phyloP scores from a whole-genome alignment of 1,140 invertebrate species.

The Bombus fervidus region DNA sequence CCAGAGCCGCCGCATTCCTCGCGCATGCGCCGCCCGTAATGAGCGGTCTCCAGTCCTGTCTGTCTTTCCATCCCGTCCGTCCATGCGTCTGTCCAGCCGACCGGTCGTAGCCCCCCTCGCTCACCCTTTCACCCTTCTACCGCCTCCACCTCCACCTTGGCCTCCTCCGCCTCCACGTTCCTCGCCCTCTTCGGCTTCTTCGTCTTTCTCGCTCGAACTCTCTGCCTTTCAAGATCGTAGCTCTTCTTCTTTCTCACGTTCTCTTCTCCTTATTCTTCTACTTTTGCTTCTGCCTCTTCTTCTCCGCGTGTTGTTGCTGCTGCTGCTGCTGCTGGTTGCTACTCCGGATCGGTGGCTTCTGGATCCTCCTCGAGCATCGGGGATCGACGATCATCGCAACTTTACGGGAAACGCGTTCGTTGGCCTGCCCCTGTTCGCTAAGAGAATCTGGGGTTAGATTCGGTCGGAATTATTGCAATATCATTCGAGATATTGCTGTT shows the following conservation, averaged over 20 bases:
- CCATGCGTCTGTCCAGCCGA: constrained; percentile 65
- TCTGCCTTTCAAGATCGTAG: background rate
- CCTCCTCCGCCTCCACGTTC: background rate
- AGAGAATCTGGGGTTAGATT: background rate
- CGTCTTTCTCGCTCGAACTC: background rate
- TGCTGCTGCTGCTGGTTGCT: background rate
- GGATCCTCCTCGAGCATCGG: constrained; percentile 18
- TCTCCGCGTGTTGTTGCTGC: background rate
- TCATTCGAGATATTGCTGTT: no score
- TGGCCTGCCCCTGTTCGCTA: background rate
- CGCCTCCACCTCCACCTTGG: constrained; percentile 27
- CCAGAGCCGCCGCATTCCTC: constrained; percentile 77
- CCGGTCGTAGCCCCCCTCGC: constrained; percentile 58
- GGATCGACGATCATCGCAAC: constrained; percentile 16
- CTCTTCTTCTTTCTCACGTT: background rate
- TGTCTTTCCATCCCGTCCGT: constrained; percentile 73
- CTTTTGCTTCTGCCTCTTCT: background rate
- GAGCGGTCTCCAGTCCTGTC: constrained; percentile 79
- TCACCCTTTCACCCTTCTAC: constrained; percentile 50
- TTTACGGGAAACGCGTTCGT: constrained; percentile 18
- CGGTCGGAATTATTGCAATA: background rate
- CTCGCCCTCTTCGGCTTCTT: background rate
- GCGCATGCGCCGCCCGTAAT: constrained; percentile 80
- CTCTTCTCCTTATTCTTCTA: background rate
- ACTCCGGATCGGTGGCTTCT: constrained; percentile 1